A percentile compares a stretch with the other conserved stretches of the same genome.
phyloP scores from a whole-genome alignment of 2,888 invertebrate species.

The Standfussiana lucernea region DNA sequence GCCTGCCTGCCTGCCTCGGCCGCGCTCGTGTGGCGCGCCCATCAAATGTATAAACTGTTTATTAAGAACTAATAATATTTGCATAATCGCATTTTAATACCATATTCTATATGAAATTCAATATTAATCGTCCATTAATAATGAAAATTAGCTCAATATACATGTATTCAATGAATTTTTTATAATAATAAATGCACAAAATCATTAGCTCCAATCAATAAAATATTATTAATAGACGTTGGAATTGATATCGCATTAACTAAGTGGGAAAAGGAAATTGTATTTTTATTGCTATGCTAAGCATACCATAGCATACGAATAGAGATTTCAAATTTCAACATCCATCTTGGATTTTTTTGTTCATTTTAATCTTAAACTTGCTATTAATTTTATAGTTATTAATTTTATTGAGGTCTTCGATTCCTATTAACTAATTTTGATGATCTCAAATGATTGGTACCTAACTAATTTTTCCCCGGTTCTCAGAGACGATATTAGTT shows the following conservation, averaged over 20 bases:
- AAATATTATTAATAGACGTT: conserved; percentile 77
- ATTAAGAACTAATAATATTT: conserved; percentile 90
- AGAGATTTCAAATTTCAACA: conserved; percentile 71
- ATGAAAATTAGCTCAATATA: conserved; percentile 85
- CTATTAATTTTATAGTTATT: conserved; percentile 66
- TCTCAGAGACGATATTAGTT: conserved; percentile 46
- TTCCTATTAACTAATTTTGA: conserved; percentile 60
- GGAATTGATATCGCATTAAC: conserved; percentile 76
- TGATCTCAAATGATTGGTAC: conserved; percentile 33
- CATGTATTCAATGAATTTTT: conserved; percentile 78
- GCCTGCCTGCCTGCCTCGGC: conserved; percentile 31
- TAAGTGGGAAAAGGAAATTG: conserved; percentile 77
- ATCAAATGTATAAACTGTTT: conserved; percentile 87
- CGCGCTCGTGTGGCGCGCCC: conserved; percentile 81
- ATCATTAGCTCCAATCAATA: conserved; percentile 83
- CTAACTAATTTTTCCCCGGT: conserved; percentile 18
- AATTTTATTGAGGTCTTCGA: conserved; percentile 64
- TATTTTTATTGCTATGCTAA: conserved; percentile 74
- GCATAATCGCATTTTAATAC: conserved; percentile 88
- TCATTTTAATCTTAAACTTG: conserved; percentile 61
- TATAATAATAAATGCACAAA: conserved; percentile 81
- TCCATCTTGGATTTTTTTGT: conserved; percentile 55
- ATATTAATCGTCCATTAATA: conserved; percentile 88
- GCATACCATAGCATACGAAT: conserved; percentile 65
- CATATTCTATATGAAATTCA: conserved; percentile 86